Base-by-base conservation (phyloP, 2,888 invertebrate species). In the Acronicta psi region DNA sequence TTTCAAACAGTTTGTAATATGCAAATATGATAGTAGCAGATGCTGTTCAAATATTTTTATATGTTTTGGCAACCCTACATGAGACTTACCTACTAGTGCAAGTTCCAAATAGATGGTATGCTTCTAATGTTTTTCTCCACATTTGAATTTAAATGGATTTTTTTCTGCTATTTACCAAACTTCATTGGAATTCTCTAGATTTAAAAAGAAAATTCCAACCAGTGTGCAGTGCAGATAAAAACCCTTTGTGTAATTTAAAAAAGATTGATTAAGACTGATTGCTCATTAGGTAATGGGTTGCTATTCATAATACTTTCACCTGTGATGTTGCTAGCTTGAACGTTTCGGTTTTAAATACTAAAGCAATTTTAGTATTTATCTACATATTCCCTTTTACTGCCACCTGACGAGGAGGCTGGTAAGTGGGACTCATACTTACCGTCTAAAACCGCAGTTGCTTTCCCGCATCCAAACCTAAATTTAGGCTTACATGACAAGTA, bases 251-350 rank as follows among this genome's bases (percentile, higher is more conserved):
- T 29, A 29, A 29, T 10, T 9, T 29, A 11, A 11, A 11, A 10
- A 36, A n/a, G 25, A n/a, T n/a, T n/a, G n/a, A n/a, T n/a, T n/a
- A n/a, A n/a, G n/a, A 37, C 45, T 45, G 4, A 9, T 29, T 17
- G 17, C 10, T 38, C 11, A 38, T 38, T 38, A 38, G 11, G 16
- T 38, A 38, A 38, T 38, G 38, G 16, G 17, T 17, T 17, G 11
- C 29, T 11, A 11, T 11, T 29, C 29, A 29, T 10, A 29, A 29
- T 25, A 29, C 57, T 47, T 44, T 70, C 75, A 80, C 79, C 73
- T 76, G 76, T 63, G 56, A 29, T 29, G 29, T 11, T 10, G 29
- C 29, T 29, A 29, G 23, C 7, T 20, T 5, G 20, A 5, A 8
- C 6, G 4, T 23, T 1, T 4, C 7, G 3, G 23, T 23, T 23